Base-by-base conservation (phyloP, 2,797 vertebrate genomes). In the Pteronotus mesoamericanus region DNA sequence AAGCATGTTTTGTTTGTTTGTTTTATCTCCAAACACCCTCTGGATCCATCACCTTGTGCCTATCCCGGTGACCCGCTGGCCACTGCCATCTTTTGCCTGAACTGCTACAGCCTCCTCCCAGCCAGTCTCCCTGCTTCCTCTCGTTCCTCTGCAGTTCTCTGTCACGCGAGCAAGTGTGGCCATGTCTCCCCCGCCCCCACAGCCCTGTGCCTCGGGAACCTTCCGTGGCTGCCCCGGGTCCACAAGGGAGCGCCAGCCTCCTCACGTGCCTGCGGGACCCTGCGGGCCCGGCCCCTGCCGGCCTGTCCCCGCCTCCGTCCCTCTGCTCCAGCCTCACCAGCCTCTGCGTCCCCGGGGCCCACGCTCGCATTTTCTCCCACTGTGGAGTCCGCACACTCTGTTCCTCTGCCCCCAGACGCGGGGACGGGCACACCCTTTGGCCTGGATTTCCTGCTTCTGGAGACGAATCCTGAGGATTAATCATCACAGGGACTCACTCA, bases 101-200 rank as follows among this genome's bases (percentile, higher is more conserved):
- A n/a, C 69, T 1, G 1, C 48, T 19, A 0, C 22, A 19, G 53
- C 11, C 16, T 34, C 57, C 57, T 86, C 39, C 57, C 26, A 14
- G 22, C 42, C 15, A 4, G 22, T 26, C 21, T 74, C 57, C 51
- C 68, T 9, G 34, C 51, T 44, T 11, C 16, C 24, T 77, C n/a
- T 29, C 6, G 24, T 44, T 57, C 19, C 18, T 29, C 29, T 53
- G 18, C 4, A 11, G 19, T 16, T 61, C 37, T 66, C 42, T 88
- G 10, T 79, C 44, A 1, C 6, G 22, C n/a, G 44, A 72, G 69
- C 34, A 3, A 26, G 11, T 68, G 26, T 69, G 34, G 71, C 57
- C 7, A 0, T 14, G n/a, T 32, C 24, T 22, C 44, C 77, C 44
- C 39, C 22, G n/a, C 22, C 34, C 9, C 14, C 0, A 22, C 26